phyloP scores from a whole-genome alignment of 2,888 invertebrate genomes.

The Megalurothrips usitatus region DNA sequence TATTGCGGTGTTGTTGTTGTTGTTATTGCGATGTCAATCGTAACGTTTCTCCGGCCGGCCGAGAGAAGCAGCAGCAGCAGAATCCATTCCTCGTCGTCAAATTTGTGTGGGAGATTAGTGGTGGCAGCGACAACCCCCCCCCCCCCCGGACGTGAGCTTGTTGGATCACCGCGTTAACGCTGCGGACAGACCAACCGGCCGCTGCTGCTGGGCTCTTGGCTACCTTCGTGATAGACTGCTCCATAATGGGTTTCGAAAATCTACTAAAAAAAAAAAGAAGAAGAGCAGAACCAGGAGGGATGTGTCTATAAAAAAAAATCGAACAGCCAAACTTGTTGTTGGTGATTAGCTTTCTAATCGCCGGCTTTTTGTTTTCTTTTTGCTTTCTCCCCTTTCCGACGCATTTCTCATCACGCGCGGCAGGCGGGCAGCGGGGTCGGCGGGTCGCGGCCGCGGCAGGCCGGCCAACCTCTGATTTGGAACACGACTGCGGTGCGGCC shows the following conservation, averaged over 20 bases:
- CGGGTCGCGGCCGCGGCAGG: not conserved
- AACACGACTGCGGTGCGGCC: too few species aligned
- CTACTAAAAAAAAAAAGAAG: too few species aligned
- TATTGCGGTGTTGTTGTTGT: too few species aligned
- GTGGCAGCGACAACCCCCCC: too few species aligned
- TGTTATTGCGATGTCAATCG: too few species aligned
- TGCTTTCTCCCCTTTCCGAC: not conserved
- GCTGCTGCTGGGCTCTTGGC: not conserved
- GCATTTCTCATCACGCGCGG: not conserved
- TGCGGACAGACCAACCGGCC: not conserved
- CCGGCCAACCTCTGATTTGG: not conserved
- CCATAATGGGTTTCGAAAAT: too few species aligned
- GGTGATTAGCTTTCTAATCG: not conserved
- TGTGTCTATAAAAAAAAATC: too few species aligned
- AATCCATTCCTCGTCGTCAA: not conserved
- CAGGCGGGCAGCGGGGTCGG: not conserved
- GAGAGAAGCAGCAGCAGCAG: not conserved
- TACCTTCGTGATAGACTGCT: not conserved
- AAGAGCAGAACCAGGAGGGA: not conserved
- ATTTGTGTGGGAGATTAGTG: too few species aligned
- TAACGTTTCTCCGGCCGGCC: too few species aligned
- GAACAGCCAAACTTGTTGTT: too few species aligned
- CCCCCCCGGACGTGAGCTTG: too few species aligned
- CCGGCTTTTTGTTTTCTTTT: too few species aligned
- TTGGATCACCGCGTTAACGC: not conserved